Percentiles rank a stretch among this genome's conserved stretches.
These are phyloP conservation scores for Platynereis dumerilii DNA, from an alignment of 2,888 invertebrate genomes.

Conservation along the genomic window DNA sequence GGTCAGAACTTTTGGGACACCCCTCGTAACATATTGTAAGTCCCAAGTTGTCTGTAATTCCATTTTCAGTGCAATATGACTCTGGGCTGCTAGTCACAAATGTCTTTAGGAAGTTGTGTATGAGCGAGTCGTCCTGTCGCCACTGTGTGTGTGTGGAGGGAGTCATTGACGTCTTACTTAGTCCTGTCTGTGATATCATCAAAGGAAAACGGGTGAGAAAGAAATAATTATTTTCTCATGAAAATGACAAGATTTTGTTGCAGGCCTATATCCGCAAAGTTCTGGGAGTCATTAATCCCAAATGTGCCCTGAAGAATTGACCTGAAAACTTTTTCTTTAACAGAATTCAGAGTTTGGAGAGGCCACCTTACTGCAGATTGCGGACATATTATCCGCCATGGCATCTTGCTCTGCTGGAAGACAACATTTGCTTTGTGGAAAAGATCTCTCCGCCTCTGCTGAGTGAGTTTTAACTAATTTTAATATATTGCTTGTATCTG, in stretches of 20 bases:
- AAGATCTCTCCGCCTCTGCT: conserved; percentile 49
- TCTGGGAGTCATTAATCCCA: too few species aligned
- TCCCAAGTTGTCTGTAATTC: too few species aligned
- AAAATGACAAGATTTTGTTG: too few species aligned
- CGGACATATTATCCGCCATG: conserved; percentile 58
- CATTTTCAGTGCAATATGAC: conserved; percentile 38
- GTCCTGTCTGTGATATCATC: conserved; percentile 52
- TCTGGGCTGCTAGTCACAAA: conserved; percentile 52
- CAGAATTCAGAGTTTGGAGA: conserved; percentile 17
- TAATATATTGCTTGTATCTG: too few species aligned
- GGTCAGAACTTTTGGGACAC: too few species aligned
- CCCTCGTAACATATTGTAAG: too few species aligned
- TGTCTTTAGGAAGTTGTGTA: conserved; percentile 54
- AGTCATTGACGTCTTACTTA: conserved; percentile 53
- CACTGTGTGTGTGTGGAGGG: conserved; percentile 58
- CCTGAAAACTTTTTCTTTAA: conserved; percentile 6
- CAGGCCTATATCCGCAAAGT: too few species aligned
- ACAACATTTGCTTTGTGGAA: conserved; percentile 57
- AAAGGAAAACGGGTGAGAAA: conserved; percentile 17
- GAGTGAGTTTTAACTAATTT: conserved; percentile 42
- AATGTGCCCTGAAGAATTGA: too few species aligned
- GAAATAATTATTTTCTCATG: too few species aligned
- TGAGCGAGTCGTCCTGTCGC: conserved; percentile 52
- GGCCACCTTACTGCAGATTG: conserved; percentile 51
- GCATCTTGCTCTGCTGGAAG: conserved; percentile 57